Conservation (phyloP, 2,888 invertebrate genomes). For the Cinara cedri region DNA sequence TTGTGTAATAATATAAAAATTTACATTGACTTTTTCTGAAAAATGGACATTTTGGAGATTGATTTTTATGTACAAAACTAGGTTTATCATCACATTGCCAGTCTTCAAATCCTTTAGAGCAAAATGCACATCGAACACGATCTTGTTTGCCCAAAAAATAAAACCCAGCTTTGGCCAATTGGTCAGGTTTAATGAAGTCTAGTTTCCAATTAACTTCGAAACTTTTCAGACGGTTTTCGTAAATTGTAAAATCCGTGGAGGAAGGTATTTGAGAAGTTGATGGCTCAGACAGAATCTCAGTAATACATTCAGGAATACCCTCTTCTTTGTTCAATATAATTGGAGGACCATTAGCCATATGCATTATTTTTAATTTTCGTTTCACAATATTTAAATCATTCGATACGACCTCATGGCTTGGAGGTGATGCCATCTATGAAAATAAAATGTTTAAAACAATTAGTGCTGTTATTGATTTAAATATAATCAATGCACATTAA, state of each 20-base stretch:
- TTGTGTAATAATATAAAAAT: background rate
- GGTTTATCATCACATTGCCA: conserved; percentile 86
- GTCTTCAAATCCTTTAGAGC: conserved; percentile 77
- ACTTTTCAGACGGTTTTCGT: conserved; percentile 46
- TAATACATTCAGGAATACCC: background rate
- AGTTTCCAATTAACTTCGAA: conserved; percentile 58
- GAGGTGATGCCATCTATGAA: conserved; percentile 59
- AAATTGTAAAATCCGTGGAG: conserved; percentile 21
- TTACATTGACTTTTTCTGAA: conserved; percentile 63
- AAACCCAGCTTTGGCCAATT: conserved; percentile 81
- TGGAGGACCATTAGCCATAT: conserved; percentile 23
- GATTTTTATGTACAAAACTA: conserved; percentile 77
- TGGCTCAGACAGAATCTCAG: background rate
- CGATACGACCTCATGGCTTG: conserved; percentile 46
- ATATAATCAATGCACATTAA: no score
- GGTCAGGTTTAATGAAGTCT: conserved; percentile 61
- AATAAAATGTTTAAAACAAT: no score
- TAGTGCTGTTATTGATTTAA: no score
- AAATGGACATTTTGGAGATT: conserved; percentile 82
- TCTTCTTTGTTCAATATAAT: conserved; percentile 30
- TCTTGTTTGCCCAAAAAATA: conserved; percentile 78
- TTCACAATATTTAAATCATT: conserved; percentile 13
- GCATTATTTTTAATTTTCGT: conserved; percentile 12
- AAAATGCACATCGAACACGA: conserved; percentile 81
- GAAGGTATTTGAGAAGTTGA: conserved; percentile 10